Evolutionary conservation across 2,113 vertebrate genomes (phyloP).

Genomic region (Peromyscus leucopus): DNA sequence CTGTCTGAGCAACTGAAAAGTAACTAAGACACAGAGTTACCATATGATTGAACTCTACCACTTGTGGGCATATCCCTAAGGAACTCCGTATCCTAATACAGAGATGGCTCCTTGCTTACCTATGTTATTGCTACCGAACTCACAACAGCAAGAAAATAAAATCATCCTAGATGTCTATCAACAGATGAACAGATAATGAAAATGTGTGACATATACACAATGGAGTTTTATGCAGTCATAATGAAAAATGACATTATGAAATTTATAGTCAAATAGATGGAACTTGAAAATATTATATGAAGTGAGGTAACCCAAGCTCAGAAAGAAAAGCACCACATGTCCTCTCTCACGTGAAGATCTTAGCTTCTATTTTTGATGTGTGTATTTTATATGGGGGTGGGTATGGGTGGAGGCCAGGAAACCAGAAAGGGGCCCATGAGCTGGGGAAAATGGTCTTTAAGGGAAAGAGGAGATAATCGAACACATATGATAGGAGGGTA

Average conservation of each 20-base stretch:
- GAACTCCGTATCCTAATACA: background rate
- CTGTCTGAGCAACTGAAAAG: background rate
- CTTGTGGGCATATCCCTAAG: background rate
- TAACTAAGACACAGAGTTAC: background rate
- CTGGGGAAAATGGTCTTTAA: too few relatives aligned
- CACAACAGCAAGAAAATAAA: background rate
- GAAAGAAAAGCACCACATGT: background rate
- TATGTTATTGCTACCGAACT: background rate
- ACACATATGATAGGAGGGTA: background rate
- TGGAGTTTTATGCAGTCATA: background rate
- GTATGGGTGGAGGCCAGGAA: background rate
- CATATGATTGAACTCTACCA: background rate
- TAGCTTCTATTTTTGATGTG: background rate
- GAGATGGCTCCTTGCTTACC: background rate
- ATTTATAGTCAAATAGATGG: background rate
- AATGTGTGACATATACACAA: background rate
- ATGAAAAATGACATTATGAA: background rate
- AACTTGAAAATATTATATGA: background rate
- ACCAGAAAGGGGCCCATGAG: background rate
- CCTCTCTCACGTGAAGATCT: background rate
- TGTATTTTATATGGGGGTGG: background rate
- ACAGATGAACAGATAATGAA: background rate
- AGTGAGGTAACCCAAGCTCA: background rate
- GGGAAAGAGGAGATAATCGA: background rate
- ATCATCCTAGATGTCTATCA: background rate